phyloP scores from a whole-genome alignment of 2,888 invertebrate genomes.

The Drosophila birchii region DNA sequence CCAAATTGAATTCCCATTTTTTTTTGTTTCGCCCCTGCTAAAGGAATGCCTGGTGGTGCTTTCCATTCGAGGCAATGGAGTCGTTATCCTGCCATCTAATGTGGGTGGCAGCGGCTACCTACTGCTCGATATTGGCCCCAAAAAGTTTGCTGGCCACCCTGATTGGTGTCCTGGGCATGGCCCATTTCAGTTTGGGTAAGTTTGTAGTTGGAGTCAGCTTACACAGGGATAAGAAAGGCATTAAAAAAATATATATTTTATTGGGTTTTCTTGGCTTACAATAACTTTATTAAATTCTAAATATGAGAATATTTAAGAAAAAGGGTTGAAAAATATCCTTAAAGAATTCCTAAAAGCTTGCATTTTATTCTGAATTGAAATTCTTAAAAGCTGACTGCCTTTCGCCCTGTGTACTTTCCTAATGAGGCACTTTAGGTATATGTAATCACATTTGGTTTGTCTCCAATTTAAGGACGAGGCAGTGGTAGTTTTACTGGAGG shows the following conservation, averaged over 20 bases:
- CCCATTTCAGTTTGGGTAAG: constrained; percentile 91
- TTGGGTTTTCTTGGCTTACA: neutral
- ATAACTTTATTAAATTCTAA: neutral
- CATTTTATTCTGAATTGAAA: neutral
- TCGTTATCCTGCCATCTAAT: constrained; percentile 93
- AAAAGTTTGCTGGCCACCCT: constrained; percentile 93
- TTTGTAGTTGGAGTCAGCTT: constrained; percentile 16
- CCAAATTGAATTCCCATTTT: constrained; percentile 41
- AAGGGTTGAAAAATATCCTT: neutral
- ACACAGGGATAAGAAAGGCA: neutral
- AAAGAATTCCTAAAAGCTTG: too few species aligned
- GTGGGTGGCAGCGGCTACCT: constrained; percentile 96
- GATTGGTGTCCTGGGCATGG: constrained; percentile 94
- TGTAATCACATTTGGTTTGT: constrained; percentile 39
- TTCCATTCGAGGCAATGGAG: constrained; percentile 94
- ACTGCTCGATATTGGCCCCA: constrained; percentile 93
- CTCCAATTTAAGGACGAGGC: constrained; percentile 87
- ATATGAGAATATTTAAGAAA: neutral
- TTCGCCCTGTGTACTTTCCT: neutral
- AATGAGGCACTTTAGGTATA: constrained; percentile 31
- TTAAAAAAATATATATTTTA: neutral
- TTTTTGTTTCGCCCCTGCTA: constrained; percentile 46
- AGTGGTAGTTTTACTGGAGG: constrained; percentile 93
- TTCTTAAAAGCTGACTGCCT: neutral
- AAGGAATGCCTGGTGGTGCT: constrained; percentile 95